Base-by-base conservation (phyloP, 1,140 invertebrate species). In the Hylyphantes graminicola region DNA sequence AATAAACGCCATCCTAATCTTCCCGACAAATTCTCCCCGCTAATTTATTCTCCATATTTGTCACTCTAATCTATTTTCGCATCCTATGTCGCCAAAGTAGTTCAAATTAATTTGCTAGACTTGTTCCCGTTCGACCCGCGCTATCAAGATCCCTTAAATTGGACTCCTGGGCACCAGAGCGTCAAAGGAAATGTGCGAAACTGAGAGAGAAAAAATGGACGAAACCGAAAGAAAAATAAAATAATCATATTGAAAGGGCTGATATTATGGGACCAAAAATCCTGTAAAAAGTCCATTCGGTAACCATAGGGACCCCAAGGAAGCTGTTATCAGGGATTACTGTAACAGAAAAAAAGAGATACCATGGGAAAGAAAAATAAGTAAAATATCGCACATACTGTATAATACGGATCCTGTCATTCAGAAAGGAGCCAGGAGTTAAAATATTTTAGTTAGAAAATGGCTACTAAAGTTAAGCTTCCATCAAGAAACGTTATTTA, bases 281-380 rank as follows among this genome's bases (percentile, higher is more conserved):
- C 77, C 65, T 67, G 76, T 57, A 80, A 80, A 80, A 80, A 70
- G 65, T 80, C 65, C 67, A 80, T 80, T 64, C 77, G 64, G 77
- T 80, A 50, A 50, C 77, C 65, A 80, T 80, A 70, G 77, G 67
- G 77, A 80, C 77, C 54, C 57, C 55, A 80, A 51, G 65, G 77
- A 80, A 80, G 65, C 77, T 80, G 77, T 80, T 80, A 80, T 80
- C 77, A 54, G 59, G 70, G 77, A 80, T 70, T 70, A 80, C 77
- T 61, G 77, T 54, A 17, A 35, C 65, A 53, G 65, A 70, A 70
- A n/a, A 51, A 53, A 21, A 59, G 12, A 59, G 12, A 59, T 12
- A n/a, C 12, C 57, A 59, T 13, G 53, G 19, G 50, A 70, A 70
- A 12, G 50, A 12, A 13, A 17, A 53, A 51, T n/a, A 51, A 53